phyloP scores from a whole-genome alignment of 2,888 invertebrate genomes.

The Apantesis nais region DNA sequence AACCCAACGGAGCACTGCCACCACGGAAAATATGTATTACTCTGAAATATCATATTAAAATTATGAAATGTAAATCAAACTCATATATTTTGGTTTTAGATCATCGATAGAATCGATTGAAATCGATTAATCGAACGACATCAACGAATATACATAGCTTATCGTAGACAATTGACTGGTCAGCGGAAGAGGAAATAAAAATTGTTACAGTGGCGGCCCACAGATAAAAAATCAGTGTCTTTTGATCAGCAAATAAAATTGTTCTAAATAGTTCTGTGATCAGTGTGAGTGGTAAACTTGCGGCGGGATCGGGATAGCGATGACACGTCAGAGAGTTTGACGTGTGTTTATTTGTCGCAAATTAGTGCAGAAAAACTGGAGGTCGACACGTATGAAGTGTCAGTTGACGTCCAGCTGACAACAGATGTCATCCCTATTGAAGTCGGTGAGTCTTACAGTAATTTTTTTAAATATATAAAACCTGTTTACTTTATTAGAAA shows the following conservation, averaged over 20 bases:
- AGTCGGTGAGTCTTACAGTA: constrained; percentile 68
- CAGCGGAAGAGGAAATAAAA: constrained; percentile 50
- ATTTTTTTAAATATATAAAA: not conserved
- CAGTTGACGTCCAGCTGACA: constrained; percentile 85
- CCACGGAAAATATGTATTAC: not conserved
- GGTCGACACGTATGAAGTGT: constrained; percentile 83
- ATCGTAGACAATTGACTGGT: constrained; percentile 36
- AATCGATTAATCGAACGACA: constrained; percentile 41
- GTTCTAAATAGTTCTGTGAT: constrained; percentile 41
- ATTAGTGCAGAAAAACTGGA: constrained; percentile 76
- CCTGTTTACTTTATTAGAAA: not conserved
- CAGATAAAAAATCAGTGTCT: constrained; percentile 38
- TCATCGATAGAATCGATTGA: constrained; percentile 36
- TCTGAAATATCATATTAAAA: not conserved
- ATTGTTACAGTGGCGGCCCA: constrained; percentile 46
- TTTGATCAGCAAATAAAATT: constrained; percentile 34
- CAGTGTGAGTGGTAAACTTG: constrained; percentile 37
- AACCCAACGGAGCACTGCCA: constrained; percentile 17
- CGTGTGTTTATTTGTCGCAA: constrained; percentile 49
- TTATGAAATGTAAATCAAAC: constrained; percentile 9
- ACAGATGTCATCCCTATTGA: constrained; percentile 83
- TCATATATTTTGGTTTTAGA: constrained; percentile 36
- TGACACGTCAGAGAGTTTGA: constrained; percentile 54
- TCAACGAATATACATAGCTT: constrained; percentile 36
- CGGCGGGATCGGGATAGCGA: constrained; percentile 45